These are phyloP conservation scores for Siniperca knerii DNA, from an alignment of 2,113 vertebrate genomes.

Conservation along the genomic window DNA sequence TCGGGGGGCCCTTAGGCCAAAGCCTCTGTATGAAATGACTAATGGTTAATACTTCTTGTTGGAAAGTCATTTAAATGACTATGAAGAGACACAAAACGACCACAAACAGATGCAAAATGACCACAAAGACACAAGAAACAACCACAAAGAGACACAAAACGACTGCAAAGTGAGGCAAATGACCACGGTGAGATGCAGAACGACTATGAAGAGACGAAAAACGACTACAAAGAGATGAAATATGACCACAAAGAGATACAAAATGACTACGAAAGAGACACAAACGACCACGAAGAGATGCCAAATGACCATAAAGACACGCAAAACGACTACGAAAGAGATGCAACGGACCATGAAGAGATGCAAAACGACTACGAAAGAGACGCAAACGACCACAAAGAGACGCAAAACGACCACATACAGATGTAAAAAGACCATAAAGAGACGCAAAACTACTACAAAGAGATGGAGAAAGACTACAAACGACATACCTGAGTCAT, in stretches of 20 bases:
- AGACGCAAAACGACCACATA: background rate
- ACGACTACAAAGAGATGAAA: background rate
- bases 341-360: too few species aligned
- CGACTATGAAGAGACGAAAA: rapidly evolving
- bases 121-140: background rate
- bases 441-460: background rate
- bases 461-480: background rate
- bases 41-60: background rate
- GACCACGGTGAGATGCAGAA: background rate
- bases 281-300: background rate
- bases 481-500: too few species aligned
- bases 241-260: background rate
- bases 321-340: background rate
- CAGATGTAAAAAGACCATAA: background rate
- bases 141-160: background rate
- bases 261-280: rapidly evolving
- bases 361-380: background rate
- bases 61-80: background rate
- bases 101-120: background rate
- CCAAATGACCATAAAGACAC: background rate
- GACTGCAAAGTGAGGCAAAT: background rate
- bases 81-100: background rate
- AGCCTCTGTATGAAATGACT: background rate
- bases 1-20: background rate
- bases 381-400: too few species aligned